These are phyloP conservation scores for Paramuricea clavata DNA, from an alignment of 92 coral and sea anemone species.

Conservation along the genomic window DNA sequence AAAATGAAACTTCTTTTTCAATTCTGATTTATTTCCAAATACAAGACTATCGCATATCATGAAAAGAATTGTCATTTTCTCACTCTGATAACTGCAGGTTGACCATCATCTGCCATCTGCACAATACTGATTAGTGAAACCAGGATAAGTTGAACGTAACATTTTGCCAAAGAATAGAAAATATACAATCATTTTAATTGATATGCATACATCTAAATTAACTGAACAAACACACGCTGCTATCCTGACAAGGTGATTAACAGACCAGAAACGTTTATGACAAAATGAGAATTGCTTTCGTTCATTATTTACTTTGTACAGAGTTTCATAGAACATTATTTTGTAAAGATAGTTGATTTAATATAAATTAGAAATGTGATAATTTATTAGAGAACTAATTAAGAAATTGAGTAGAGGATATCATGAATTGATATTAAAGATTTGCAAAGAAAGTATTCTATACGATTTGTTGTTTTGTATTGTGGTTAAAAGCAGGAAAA, in stretches of 20 bases:
- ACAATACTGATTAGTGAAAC: no score
- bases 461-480: no score
- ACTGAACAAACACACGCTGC: background rate
- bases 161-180: background rate
- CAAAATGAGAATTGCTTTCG: background rate
- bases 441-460: background rate
- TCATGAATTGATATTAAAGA: background rate
- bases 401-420: background rate
- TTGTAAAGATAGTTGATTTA: background rate
- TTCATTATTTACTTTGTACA: background rate
- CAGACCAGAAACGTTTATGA: background rate
- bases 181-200: no score
- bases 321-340: background rate
- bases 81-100: background rate
- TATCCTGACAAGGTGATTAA: background rate
- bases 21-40: no score
- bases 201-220: no score
- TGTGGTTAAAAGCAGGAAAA: no score
- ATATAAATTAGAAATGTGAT: background rate
- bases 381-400: background rate
- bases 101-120: no score
- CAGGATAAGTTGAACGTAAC: background rate
- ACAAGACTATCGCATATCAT: no score
- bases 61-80: background rate
- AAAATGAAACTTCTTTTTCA: background rate